These are phyloP conservation scores for Tenthredo amoena DNA, from an alignment of 2,888 invertebrate species.

Conservation along the genomic window DNA sequence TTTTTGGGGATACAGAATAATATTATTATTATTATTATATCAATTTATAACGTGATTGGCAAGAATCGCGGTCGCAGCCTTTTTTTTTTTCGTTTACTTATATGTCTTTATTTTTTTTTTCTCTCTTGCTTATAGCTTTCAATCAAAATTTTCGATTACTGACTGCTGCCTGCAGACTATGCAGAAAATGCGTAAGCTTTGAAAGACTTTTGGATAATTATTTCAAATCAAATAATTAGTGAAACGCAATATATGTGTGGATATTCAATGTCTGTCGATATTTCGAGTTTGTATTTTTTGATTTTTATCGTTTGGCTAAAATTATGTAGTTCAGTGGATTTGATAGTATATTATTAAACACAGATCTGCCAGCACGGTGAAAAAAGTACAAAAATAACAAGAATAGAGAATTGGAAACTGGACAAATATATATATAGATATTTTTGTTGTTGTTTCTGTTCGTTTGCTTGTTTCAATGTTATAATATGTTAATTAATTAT, in stretches of 20 bases:
- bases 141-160: neutral
- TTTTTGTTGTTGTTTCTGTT: neutral
- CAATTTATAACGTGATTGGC: neutral
- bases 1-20: neutral
- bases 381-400: conserved; percentile 44
- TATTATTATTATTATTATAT: neutral
- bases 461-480: conserved; percentile 3
- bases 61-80: neutral
- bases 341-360: neutral
- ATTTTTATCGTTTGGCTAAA: conserved; percentile 1
- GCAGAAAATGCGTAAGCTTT: neutral
- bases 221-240: neutral
- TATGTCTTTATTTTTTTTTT: neutral
- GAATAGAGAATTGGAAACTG: conserved; percentile 39
- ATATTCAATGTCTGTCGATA: neutral
- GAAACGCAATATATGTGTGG: neutral
- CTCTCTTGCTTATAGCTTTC: neutral
- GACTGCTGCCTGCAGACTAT: too few relatives aligned
- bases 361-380: conserved; percentile 22
- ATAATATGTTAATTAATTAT: neutral
- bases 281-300: neutral
- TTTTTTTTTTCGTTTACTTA: neutral
- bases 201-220: neutral
- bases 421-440: conserved; percentile 6
- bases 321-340: conserved; percentile 33